Conservation (phyloP, 2,797 vertebrate species). For the Buphagus erythrorhynchus region DNA sequence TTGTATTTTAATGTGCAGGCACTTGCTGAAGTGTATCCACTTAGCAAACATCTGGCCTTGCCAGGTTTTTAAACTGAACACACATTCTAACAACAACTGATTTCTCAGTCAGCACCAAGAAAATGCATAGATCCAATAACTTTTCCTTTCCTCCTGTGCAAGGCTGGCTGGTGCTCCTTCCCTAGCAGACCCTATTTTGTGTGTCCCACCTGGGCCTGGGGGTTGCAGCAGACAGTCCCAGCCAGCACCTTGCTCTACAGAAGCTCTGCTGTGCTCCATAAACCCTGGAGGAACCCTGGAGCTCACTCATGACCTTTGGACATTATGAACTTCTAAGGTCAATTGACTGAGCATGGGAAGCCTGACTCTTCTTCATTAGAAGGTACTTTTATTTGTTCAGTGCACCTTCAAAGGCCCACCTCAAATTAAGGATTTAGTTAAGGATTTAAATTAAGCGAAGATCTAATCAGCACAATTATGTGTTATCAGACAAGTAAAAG, state of each 20-base stretch:
- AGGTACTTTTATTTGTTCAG: background rate
- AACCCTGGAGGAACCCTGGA: background rate
- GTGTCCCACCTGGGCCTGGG: background rate
- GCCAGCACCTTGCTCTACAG: background rate
- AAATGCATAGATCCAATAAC: background rate
- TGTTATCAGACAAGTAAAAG: background rate
- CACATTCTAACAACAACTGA: constrained; percentile 46
- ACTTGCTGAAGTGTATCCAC: constrained; percentile 65
- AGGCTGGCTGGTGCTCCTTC: background rate
- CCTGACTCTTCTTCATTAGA: background rate
- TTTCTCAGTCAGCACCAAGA: background rate
- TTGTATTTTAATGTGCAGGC: constrained; percentile 60
- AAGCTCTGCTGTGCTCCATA: background rate
- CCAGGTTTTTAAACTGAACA: constrained; percentile 33
- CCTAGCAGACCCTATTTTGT: background rate
- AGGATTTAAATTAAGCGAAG: background rate
- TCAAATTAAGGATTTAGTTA: background rate
- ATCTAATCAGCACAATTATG: background rate
- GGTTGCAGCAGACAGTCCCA: background rate
- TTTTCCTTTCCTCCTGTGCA: background rate
- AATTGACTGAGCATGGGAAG: background rate
- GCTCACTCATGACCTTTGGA: background rate
- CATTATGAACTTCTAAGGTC: background rate
- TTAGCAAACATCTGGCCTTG: constrained; percentile 67
- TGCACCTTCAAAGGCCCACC: background rate